Conservation (phyloP, 1,140 invertebrate genomes). For the Heterodera carotae region DNA sequence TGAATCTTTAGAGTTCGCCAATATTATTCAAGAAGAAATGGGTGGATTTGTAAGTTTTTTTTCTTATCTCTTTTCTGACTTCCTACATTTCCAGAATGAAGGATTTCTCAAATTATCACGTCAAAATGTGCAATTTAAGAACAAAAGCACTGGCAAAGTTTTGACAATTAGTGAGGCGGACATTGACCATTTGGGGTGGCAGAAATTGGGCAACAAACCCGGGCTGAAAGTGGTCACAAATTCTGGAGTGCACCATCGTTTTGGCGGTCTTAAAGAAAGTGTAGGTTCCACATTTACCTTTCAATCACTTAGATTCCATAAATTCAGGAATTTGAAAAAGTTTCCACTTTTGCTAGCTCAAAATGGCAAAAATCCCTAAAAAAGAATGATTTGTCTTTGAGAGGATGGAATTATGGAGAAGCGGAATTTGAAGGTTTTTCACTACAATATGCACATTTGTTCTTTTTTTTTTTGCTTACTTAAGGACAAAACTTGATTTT, state of each 20-base stretch:
- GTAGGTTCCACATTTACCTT: slow-evolving; percentile 71
- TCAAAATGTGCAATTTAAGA: slow-evolving; percentile 88
- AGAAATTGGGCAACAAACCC: slow-evolving; percentile 84
- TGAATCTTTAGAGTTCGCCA: slow-evolving; percentile 45
- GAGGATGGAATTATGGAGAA: slow-evolving; percentile 99
- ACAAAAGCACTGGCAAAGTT: slow-evolving; percentile 93
- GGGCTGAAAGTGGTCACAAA: slow-evolving; percentile 87
- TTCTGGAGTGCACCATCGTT: slow-evolving; percentile 85
- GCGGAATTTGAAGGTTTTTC: slow-evolving; percentile 80
- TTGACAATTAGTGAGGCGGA: slow-evolving; percentile 77
- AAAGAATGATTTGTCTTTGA: slow-evolving; percentile 83
- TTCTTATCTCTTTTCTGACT: slow-evolving; percentile 1
- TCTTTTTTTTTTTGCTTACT: slow-evolving; percentile 5
- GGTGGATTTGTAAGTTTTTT: slow-evolving; percentile 48
- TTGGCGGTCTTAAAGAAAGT: slow-evolving; percentile 88
- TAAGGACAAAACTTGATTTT: slow-evolving; percentile 83
- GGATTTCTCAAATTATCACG: slow-evolving; percentile 89
- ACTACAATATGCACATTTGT: neutral
- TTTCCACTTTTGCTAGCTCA: slow-evolving; percentile 71
- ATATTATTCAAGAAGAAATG: slow-evolving; percentile 56
- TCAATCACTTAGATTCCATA: neutral
- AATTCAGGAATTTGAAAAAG: slow-evolving; percentile 81
- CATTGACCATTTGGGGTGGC: slow-evolving; percentile 86
- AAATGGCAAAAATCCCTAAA: slow-evolving; percentile 73
- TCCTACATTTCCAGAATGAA: slow-evolving; percentile 58